Percentiles rank a stretch among this genome's conserved stretches.
Evolutionary conservation across 92 coral and sea anemone species (phyloP).

Genomic region (Muricea muricata): DNA sequence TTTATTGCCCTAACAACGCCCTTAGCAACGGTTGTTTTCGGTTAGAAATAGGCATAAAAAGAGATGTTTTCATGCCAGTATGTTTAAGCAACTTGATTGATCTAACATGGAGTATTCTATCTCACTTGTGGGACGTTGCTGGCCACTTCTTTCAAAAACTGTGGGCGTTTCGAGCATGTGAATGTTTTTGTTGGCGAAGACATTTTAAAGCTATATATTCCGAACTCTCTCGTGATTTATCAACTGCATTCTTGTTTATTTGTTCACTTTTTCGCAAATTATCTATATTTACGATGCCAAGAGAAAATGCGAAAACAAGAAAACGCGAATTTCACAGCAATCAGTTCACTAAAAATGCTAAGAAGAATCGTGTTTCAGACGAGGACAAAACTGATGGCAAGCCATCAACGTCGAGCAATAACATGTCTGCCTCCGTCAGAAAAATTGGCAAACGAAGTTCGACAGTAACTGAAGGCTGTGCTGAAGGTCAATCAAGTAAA

Average conservation of each 20-base stretch:
- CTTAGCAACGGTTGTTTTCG: too few relatives aligned
- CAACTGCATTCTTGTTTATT: constrained; percentile 6
- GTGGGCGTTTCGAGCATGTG: neutral
- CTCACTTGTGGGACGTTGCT: neutral
- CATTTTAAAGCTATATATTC: constrained; percentile 1
- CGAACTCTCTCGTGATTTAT: neutral
- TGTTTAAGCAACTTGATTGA: neutral
- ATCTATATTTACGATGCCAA: constrained; percentile 13
- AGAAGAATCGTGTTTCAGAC: constrained; percentile 3
- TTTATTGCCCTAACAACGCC: too few relatives aligned
- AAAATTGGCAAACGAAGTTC: constrained; percentile 8
- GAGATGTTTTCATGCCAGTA: neutral
- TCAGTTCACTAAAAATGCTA: neutral
- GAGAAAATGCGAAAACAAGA: neutral
- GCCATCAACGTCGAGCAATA: constrained; percentile 16
- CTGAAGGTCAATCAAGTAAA: neutral
- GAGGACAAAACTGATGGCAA: neutral
- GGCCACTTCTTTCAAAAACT: constrained; percentile 22
- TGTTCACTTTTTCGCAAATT: neutral
- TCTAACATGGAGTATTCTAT: constrained; percentile 3
- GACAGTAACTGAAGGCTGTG: neutral
- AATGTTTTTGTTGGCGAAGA: constrained; percentile 1
- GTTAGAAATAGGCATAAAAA: constrained; percentile 9
- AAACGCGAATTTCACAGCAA: constrained; percentile 16
- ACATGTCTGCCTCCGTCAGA: constrained; percentile 7